Evolutionary conservation across 2,888 invertebrate genomes (phyloP).

Genomic region (Griposia aprilina): DNA sequence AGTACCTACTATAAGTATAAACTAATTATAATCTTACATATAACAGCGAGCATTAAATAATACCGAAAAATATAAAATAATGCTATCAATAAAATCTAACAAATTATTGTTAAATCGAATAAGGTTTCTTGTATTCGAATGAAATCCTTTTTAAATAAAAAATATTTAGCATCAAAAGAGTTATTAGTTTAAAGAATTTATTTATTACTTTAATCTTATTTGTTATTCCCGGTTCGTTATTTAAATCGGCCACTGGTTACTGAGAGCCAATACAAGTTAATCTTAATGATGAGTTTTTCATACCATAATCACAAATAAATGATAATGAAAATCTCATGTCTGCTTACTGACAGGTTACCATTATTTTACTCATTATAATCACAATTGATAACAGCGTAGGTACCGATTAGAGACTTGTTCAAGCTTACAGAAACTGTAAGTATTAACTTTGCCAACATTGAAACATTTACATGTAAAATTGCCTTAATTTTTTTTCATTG

Average conservation of each 20-base stretch:
- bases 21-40: conserved; percentile 23
- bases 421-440: no score
- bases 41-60: conserved; percentile 44
- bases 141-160: background rate
- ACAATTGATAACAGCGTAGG: background rate
- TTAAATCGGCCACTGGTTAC: no score
- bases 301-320: background rate
- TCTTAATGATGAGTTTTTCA: no score
- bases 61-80: conserved; percentile 39
- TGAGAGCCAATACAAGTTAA: no score
- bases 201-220: conserved; percentile 19
- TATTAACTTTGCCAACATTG: background rate
- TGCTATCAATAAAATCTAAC: conserved; percentile 20
- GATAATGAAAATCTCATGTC: background rate
- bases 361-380: background rate
- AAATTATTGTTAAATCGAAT: background rate
- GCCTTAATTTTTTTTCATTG: rapidly evolving
- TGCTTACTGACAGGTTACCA: no score
- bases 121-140: background rate
- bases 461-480: background rate
- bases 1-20: background rate
- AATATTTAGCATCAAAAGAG: background rate
- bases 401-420: background rate
- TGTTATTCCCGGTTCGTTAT: background rate
- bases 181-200: conserved; percentile 36